A percentile compares a stretch with the other conserved stretches of the same genome.
These are phyloP conservation scores for Antidorcas marsupialis DNA, from an alignment of 2,113 vertebrate genomes.

Conservation along the genomic window DNA sequence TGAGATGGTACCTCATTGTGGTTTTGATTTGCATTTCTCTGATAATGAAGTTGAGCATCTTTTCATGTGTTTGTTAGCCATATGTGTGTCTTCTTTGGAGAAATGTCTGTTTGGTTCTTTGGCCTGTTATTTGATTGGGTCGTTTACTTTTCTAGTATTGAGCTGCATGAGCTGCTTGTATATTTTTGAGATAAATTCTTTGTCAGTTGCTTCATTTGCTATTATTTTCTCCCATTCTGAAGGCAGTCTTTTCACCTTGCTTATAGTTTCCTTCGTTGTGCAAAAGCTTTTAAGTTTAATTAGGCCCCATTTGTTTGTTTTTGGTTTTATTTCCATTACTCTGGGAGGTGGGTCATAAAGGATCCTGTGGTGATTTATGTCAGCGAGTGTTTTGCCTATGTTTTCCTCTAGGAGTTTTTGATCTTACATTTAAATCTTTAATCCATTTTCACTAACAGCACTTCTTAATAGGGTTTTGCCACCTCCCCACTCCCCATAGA, in stretches of 20 bases:
- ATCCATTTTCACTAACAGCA: background rate
- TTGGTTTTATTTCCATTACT: background rate
- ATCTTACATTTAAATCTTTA: background rate
- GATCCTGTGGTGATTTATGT: background rate
- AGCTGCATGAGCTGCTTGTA: background rate
- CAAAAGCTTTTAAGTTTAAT: background rate
- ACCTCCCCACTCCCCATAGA: background rate
- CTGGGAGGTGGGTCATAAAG: background rate
- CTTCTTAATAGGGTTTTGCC: background rate
- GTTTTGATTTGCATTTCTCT: background rate
- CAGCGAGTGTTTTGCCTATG: background rate
- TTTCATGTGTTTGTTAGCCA: background rate
- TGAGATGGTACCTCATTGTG: background rate
- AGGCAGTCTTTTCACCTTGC: background rate
- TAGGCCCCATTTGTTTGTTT: background rate
- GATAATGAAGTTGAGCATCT: background rate
- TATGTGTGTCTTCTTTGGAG: background rate
- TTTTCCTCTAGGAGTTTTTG: background rate
- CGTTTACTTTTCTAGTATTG: background rate
- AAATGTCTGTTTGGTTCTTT: background rate
- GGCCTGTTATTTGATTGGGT: background rate
- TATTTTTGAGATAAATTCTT: background rate
- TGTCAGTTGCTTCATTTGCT: background rate
- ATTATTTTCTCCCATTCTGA: background rate
- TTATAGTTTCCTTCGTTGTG: background rate